phyloP scores from a whole-genome alignment of 2,888 invertebrate species.

The Tetranychus piercei region DNA sequence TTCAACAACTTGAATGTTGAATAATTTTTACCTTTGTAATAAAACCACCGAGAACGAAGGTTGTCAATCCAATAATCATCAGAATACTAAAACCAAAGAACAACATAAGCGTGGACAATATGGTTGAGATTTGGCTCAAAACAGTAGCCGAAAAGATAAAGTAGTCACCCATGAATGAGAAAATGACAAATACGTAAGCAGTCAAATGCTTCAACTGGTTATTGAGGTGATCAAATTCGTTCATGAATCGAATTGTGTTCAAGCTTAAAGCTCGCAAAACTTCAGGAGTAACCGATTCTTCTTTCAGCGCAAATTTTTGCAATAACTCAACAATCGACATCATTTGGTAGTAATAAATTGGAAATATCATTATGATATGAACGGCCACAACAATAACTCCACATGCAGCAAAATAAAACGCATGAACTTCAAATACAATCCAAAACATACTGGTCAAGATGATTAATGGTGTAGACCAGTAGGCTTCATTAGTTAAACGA shows the following conservation, averaged over 20 bases:
- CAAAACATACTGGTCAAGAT: background rate
- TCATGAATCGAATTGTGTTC: background rate
- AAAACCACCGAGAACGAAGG: background rate
- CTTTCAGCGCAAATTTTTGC: background rate
- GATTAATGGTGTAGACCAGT: background rate
- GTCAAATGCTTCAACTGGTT: background rate
- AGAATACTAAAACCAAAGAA: background rate
- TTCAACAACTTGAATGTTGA: too few relatives aligned
- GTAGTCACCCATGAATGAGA: background rate
- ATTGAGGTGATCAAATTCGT: background rate
- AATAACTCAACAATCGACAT: background rate
- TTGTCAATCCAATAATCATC: background rate
- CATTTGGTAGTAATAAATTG: background rate
- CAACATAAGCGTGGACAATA: background rate
- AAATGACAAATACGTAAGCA: background rate
- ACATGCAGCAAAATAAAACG: background rate
- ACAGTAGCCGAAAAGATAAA: background rate
- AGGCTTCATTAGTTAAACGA: background rate
- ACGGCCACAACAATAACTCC: background rate
- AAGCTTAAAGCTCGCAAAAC: background rate
- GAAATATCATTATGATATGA: background rate
- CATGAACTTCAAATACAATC: background rate
- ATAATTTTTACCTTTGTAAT: background rate
- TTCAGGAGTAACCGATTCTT: background rate
- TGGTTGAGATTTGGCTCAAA: background rate